These are phyloP conservation scores for Micrasema longulum DNA, from an alignment of 1,140 invertebrate species.

Conservation along the genomic window DNA sequence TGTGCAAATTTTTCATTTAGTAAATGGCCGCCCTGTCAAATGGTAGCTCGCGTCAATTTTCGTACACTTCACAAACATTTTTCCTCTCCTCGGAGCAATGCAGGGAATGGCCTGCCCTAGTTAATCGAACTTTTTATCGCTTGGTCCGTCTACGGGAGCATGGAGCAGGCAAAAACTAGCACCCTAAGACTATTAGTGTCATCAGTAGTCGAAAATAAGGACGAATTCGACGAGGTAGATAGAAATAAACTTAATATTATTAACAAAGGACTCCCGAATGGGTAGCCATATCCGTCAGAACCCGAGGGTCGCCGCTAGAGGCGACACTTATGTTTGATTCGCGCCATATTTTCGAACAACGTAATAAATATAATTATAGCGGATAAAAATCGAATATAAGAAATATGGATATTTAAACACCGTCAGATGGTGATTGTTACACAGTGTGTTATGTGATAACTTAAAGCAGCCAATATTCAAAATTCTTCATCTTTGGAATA, in stretches of 20 bases:
- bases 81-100: conserved; percentile 70
- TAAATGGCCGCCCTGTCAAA: conserved; percentile 48
- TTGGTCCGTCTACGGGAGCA: conserved; percentile 60
- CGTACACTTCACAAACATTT: conserved; percentile 65
- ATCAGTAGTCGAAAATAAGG: conserved; percentile 80
- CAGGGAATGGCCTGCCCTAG: conserved; percentile 66
- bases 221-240: conserved; percentile 86
- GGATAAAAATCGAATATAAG: neutral
- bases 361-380: conserved; percentile 36
- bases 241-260: conserved; percentile 65
- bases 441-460: no score
- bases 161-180: conserved; percentile 71
- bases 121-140: conserved; percentile 64
- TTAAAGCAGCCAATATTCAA: no score
- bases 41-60: conserved; percentile 44
- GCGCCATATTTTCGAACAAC: conserved; percentile 55
- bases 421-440: no score
- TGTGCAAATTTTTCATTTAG: conserved; percentile 27
- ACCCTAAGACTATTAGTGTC: conserved; percentile 69
- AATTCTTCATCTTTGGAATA: no score
- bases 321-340: conserved; percentile 55
- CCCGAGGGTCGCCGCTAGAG: conserved; percentile 64
- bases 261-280: conserved; percentile 69
- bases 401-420: no score
- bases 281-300: conserved; percentile 70